Base-by-base conservation (phyloP, 2,888 invertebrate species). In the Sarcophaga rosellei region DNA sequence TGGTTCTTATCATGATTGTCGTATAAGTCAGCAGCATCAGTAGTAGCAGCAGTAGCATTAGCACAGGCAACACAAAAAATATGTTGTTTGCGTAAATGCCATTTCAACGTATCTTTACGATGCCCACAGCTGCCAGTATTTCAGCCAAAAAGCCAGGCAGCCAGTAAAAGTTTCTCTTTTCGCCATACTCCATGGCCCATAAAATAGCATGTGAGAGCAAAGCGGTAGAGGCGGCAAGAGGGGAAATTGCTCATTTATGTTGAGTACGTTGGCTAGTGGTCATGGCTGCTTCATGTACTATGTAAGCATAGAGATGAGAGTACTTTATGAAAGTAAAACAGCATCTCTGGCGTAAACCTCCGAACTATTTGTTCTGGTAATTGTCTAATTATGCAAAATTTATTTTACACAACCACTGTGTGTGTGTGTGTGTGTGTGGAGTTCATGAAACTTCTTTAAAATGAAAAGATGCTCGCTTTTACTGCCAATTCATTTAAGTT, bases 361-460 rank as follows among this genome's bases (percentile, higher is more conserved):
- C 88, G 87, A 88, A 87, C 88, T 89, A 88, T 88, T 89, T 88
- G 88, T 88, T 88, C 86, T 89, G 89, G 89, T 90, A 89, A 89
- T 89, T 90, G 89, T 88, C 89, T 90, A 89, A 90, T 90, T 90
- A 90, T 90, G 89, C 89, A 88, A 88, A 90, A 89, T 89, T 89
- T 89, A 88, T 89, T 88, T 88, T 86, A 87, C 87, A 82, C 88
- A 87, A 83, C 87, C 80, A 69, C 81, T 79, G 35, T 35, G 25
- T 23, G 23, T 23, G 23, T 79, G 35, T 35, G 25, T 23, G 23
- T 23, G 23, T 25, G 35, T 35, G 35, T 25, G 47, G 76, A 84
- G 81, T 86, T 86, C 84, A 85, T 83, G 68, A 80, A 85, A 86
- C 74, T 85, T 82, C 62, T 78, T 77, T 65, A 47, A 82, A 81